A percentile compares a stretch with the other conserved stretches of the same genome.
Evolutionary conservation across 2,113 vertebrate genomes (phyloP).

Genomic region (Corythornis cristatus): DNA sequence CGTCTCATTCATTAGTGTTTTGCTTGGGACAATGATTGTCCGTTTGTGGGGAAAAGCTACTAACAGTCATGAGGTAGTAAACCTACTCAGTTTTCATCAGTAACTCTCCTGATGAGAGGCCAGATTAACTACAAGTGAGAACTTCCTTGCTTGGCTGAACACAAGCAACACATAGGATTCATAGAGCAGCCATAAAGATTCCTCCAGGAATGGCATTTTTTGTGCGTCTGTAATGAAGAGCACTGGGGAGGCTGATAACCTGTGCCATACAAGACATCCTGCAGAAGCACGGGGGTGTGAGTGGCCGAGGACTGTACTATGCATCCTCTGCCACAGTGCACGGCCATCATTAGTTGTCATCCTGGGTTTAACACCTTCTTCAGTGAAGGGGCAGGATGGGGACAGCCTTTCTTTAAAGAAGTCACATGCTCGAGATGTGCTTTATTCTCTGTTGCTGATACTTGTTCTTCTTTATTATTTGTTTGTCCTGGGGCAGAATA

Average conservation of each 20-base stretch:
- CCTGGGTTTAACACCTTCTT: neutral
- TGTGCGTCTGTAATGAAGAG: neutral
- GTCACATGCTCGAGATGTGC: neutral
- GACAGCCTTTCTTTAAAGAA: neutral
- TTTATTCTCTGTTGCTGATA: neutral
- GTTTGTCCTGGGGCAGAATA: neutral
- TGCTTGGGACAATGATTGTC: neutral
- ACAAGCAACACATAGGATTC: neutral
- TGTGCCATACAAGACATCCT: neutral
- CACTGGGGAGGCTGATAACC: neutral
- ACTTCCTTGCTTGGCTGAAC: neutral
- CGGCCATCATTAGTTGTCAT: neutral
- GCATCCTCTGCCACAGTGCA: neutral
- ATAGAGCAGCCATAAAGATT: neutral
- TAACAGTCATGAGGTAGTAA: neutral
- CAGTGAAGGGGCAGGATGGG: neutral
- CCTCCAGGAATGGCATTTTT: neutral
- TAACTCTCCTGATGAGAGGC: neutral
- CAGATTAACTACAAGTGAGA: neutral
- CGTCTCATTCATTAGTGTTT: slow-evolving; percentile 12
- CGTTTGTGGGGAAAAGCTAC: neutral
- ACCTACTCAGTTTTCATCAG: neutral
- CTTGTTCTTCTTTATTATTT: neutral
- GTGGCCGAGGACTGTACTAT: rapidly evolving
- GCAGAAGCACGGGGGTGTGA: neutral